Evolutionary conservation across 1,140 invertebrate genomes (phyloP).

Genomic region (Sesamia nonagrioides): DNA sequence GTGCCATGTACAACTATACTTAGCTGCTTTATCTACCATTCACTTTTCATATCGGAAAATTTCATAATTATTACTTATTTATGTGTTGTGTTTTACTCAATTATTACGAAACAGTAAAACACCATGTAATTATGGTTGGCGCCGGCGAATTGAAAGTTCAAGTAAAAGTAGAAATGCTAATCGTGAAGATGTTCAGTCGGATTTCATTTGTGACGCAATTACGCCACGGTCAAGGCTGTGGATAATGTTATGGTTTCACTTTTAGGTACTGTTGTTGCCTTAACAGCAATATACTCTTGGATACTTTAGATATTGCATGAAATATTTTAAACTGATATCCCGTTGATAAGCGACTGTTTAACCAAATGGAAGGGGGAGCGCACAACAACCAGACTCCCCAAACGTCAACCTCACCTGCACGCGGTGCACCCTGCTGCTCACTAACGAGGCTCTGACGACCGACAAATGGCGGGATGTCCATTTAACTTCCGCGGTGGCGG

Average conservation of each 20-base stretch:
- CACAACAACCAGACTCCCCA: no score
- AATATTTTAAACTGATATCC: no score
- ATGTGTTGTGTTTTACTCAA: not conserved
- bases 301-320: no score
- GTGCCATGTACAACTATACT: not conserved
- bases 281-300: not conserved
- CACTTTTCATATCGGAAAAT: not conserved
- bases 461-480: no score
- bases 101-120: constrained; percentile 20
- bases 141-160: constrained; percentile 62
- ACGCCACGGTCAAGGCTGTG: constrained; percentile 68
- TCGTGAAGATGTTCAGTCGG: constrained; percentile 58
- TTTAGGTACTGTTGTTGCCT: constrained; percentile 53
- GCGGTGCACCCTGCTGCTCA: no score
- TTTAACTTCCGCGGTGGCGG: no score
- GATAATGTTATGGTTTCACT: constrained; percentile 58
- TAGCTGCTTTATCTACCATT: not conserved
- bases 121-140: constrained; percentile 28
- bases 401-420: no score
- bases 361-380: no score
- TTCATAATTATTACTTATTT: not conserved
- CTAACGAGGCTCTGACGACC: no score
- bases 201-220: constrained; percentile 72
- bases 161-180: constrained; percentile 74
- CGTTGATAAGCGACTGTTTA: no score